Conservation (phyloP, 1,140 invertebrate species). For the Drosophila nannoptera region DNA sequence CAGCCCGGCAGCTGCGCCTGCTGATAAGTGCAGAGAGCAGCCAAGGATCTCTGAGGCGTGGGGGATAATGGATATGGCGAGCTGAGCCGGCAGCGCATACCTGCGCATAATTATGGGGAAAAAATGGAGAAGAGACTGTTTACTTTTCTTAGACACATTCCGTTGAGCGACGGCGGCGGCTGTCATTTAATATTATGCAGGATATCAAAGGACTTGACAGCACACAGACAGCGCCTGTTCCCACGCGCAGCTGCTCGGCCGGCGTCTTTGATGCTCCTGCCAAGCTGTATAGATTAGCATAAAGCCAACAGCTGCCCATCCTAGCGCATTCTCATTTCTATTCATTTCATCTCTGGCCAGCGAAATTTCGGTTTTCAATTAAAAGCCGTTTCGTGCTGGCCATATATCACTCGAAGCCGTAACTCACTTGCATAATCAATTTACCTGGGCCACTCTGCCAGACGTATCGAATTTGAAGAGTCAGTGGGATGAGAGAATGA, state of each 20-base stretch:
- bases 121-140: constrained; percentile 42
- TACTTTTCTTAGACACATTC: constrained; percentile 70
- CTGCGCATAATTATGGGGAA: constrained; percentile 68
- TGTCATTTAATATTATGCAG: constrained; percentile 66
- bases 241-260: constrained; percentile 12
- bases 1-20: constrained; percentile 33
- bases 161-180: constrained; percentile 19
- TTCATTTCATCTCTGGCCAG: constrained; percentile 25
- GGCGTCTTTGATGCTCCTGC: constrained; percentile 51
- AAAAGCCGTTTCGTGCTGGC: constrained; percentile 53
- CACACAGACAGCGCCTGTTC: background rate
- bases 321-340: constrained; percentile 6
- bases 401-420: constrained; percentile 60
- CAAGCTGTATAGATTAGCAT: constrained; percentile 70
- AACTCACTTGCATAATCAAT: constrained; percentile 73
- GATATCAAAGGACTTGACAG: constrained; percentile 63
- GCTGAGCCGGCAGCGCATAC: constrained; percentile 25
- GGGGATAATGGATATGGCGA: constrained; percentile 9
- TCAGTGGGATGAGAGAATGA: constrained; percentile 35
- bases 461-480: constrained; percentile 16
- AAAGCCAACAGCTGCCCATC: constrained; percentile 58
- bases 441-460: constrained; percentile 31
- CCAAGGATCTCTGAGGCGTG: constrained; percentile 11
- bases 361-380: constrained; percentile 70
- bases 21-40: constrained; percentile 52